Conservation (phyloP, 1,140 invertebrate genomes). For the Alviniconcha marisindica region DNA sequence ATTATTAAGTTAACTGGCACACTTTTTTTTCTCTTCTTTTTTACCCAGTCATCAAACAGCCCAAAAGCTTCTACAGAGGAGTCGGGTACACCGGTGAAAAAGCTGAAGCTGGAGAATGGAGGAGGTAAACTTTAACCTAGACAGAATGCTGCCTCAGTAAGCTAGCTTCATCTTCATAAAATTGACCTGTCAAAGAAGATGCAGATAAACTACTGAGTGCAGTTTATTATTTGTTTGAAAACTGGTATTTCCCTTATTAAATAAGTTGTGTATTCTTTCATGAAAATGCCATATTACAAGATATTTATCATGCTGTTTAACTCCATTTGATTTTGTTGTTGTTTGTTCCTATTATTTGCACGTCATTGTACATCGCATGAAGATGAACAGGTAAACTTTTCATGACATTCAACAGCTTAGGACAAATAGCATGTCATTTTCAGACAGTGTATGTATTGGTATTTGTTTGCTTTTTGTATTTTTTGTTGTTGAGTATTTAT, state of each 20-base stretch:
- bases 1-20: too few species aligned
- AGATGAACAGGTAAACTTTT: too few species aligned
- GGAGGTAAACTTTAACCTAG: slow-evolving; percentile 8
- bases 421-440: too few species aligned
- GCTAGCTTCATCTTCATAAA: background rate
- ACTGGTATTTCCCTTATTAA: background rate
- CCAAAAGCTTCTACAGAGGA: background rate
- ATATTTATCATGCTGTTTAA: too few species aligned
- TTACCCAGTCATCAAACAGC: background rate
- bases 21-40: slow-evolving; percentile 1
- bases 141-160: slow-evolving; percentile 17
- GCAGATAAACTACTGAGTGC: slow-evolving; percentile 1
- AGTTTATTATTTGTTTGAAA: background rate
- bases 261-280: too few species aligned
- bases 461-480: too few species aligned
- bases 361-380: too few species aligned
- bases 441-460: too few species aligned
- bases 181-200: background rate
- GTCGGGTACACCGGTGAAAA: background rate
- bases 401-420: too few species aligned
- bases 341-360: too few species aligned
- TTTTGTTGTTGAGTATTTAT: too few species aligned
- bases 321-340: background rate
- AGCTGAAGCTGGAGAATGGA: slow-evolving; percentile 34
- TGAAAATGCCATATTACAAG: too few species aligned